Conservation (phyloP, 2,888 invertebrate species). For the Plagodis dolabraria region DNA sequence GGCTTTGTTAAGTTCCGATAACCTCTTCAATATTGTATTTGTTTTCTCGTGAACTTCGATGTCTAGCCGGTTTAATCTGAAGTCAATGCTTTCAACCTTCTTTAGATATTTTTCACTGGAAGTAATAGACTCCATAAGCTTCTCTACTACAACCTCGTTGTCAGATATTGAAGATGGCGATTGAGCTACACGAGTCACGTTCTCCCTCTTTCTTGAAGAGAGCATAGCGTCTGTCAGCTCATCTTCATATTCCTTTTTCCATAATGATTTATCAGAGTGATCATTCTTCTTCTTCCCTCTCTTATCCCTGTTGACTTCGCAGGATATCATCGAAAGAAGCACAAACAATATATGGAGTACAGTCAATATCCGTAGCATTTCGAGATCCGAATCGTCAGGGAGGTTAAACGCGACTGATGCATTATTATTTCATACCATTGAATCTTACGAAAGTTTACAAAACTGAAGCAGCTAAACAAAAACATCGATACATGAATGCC, state of each 20-base stretch:
- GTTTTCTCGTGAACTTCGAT: conserved; percentile 78
- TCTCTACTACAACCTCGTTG: conserved; percentile 71
- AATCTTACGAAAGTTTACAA: conserved; percentile 54
- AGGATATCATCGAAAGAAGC: conserved; percentile 43
- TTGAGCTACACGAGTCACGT: conserved; percentile 58
- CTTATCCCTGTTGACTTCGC: conserved; percentile 47
- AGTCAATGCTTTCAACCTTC: conserved; percentile 77
- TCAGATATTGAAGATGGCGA: conserved; percentile 46
- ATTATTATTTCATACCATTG: conserved; percentile 6
- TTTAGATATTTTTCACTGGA: conserved; percentile 76
- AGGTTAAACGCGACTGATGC: conserved; percentile 50
- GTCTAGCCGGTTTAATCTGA: conserved; percentile 70
- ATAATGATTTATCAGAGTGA: conserved; percentile 58
- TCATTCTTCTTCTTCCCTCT: conserved; percentile 54
- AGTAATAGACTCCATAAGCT: conserved; percentile 71
- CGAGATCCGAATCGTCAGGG: conserved; percentile 50
- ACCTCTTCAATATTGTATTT: conserved; percentile 64
- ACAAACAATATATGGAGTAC: conserved; percentile 45
- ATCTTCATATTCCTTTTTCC: conserved; percentile 76
- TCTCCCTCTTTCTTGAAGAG: conserved; percentile 52
- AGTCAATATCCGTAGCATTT: conserved; percentile 52
- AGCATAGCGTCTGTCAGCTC: conserved; percentile 72
- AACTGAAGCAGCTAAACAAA: conserved; percentile 54
- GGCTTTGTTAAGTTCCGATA: conserved; percentile 56
- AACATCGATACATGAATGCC: conserved; percentile 47